Conservation (phyloP, 2,888 invertebrate species). For the Polylopha cassiicola region DNA sequence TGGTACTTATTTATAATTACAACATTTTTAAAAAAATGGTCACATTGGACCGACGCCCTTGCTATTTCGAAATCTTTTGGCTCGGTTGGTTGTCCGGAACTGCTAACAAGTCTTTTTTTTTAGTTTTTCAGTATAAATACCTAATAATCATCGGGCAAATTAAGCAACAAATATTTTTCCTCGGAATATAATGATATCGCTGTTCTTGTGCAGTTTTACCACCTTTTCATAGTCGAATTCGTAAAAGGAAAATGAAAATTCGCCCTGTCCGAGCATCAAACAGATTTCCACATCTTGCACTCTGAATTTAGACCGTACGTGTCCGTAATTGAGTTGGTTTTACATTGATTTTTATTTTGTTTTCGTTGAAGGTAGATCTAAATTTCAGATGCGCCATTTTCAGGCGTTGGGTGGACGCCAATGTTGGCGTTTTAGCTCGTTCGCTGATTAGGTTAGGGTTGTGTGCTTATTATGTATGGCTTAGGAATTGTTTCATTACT, state of each 20-base stretch:
- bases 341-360: constrained; percentile 8
- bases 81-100: no score
- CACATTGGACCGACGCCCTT: no score
- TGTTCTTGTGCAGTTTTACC: constrained; percentile 1
- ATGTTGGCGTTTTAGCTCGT: constrained; percentile 10
- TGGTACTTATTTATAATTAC: no score
- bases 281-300: constrained; percentile 9
- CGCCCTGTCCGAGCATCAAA: constrained; percentile 18
- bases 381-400: constrained; percentile 18
- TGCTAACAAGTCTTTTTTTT: no score
- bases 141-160: no score
- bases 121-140: no score
- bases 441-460: constrained; percentile 10
- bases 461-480: constrained; percentile 1
- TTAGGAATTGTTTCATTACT: neutral
- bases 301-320: constrained; percentile 10
- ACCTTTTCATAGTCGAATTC: constrained; percentile 5
- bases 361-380: constrained; percentile 14
- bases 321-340: constrained; percentile 10
- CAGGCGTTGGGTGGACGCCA: constrained; percentile 15
- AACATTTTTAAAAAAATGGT: no score
- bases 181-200: constrained; percentile 5
- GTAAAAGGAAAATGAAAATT: constrained; percentile 17
- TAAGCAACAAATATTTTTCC: no score
- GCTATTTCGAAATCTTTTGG: no score